Percentiles rank a stretch among this genome's conserved stretches.
Conservation (phyloP, 1,140 invertebrate species). For the Drosophila kohkoa region DNA sequence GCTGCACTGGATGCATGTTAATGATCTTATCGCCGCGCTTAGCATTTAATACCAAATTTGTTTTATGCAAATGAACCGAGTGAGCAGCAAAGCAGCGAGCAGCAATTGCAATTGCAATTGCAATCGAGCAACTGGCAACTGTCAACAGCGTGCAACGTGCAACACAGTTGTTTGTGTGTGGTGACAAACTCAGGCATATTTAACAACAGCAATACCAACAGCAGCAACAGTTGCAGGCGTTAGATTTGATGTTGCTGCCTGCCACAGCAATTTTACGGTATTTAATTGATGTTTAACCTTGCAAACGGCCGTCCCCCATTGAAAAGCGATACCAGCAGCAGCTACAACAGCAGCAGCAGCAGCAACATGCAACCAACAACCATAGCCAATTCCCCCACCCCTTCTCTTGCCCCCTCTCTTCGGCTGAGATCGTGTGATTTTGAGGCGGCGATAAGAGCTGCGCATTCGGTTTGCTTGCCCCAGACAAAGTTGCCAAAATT, state of each 20-base stretch:
- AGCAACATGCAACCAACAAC: constrained; percentile 37
- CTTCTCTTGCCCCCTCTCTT: background rate
- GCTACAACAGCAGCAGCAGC: constrained; percentile 21
- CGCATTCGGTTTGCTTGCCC: constrained; percentile 52
- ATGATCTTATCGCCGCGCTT: constrained; percentile 74
- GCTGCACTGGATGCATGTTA: constrained; percentile 53
- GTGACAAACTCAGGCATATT: constrained; percentile 46
- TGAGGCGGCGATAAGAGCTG: constrained; percentile 62
- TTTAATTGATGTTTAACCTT: constrained; percentile 83
- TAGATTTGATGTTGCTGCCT: constrained; percentile 68
- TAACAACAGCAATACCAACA: constrained; percentile 4
- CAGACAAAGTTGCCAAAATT: constrained; percentile 61
- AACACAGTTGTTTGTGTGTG: constrained; percentile 22
- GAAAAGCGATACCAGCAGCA: constrained; percentile 59
- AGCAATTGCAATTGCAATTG: constrained; percentile 48
- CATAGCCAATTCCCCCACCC: constrained; percentile 1
- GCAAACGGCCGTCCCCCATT: constrained; percentile 44
- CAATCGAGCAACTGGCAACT: constrained; percentile 53
- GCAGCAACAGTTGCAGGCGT: constrained; percentile 40
- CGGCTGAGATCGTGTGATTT: constrained; percentile 55
- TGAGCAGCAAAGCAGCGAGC: constrained; percentile 49
- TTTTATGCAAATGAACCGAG: constrained; percentile 81
- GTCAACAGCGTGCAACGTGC: constrained; percentile 39
- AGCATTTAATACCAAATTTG: constrained; percentile 84
- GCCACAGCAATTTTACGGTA: constrained; percentile 56